Evolutionary conservation across 2,797 vertebrate genomes (phyloP), one percentile per base, ranked within the genome.

Genomic region (Trachurus trachurus): DNA sequence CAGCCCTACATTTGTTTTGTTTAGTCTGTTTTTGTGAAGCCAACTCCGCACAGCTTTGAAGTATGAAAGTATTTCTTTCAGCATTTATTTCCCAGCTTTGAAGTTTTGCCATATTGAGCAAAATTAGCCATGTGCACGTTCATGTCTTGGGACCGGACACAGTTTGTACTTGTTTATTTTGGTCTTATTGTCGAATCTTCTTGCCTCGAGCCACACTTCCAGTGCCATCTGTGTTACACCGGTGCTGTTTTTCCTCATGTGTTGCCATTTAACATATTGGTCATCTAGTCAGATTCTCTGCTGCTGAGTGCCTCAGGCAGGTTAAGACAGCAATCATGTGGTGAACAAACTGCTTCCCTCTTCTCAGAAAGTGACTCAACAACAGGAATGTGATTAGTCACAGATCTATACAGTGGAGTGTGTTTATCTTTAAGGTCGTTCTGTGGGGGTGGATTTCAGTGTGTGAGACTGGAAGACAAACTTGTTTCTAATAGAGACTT

Each of bases 341-440:
- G 76, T 84, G 77, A 64, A 49, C 83, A 80, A 87, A 89, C 88
- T 78, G 73, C 71, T 92, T 91, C 81, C 73, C 61, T 81, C 71
- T 90, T 90, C 84, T 84, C 72, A 86, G 81, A 87, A 89, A 86
- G 74, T 94, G 93, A 95, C 90, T 94, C 91, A 94, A n/a, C n/a
- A 3, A 89, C 80, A 91, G 81, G 88, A 93, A 91, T 86, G 81
- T 58, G 76, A 90, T 93, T 91, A 86, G 83, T 94, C 89, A 86
- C 76, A 83, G 84, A 90, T 82, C 65, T 74, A 71, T 87, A 81
- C 74, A 74, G 69, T 65, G 63, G 61, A 75, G 60, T 82, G 73
- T 88, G 79, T 90, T 84, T 84, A 67, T 85, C 66, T 87, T 82
- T 66, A 73, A 80, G 58, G 69, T 47, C 19, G 60, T 47, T 16